These are phyloP conservation scores for Penaeus chinensis DNA, from an alignment of 1,140 invertebrate genomes.

Conservation along the genomic window DNA sequence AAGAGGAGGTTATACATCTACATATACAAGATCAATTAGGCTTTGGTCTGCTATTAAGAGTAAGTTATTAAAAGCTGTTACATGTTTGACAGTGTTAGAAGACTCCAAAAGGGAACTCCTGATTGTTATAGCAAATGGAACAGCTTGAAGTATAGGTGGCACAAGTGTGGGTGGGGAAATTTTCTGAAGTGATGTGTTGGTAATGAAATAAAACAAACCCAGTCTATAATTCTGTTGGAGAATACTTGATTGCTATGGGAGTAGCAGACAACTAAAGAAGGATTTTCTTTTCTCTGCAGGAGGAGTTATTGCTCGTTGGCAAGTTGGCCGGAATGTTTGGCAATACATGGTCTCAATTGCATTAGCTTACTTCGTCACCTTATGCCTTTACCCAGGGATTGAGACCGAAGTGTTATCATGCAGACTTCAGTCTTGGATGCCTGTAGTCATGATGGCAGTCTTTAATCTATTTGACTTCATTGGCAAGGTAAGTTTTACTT, in stretches of 20 bases:
- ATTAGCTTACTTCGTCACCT: slow-evolving; percentile 86
- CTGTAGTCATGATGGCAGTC: slow-evolving; percentile 87
- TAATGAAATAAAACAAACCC: too few relatives aligned
- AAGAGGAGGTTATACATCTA: slow-evolving; percentile 49
- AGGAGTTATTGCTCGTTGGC: slow-evolving; percentile 77
- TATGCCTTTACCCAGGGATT: slow-evolving; percentile 90
- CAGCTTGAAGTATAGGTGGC: too few relatives aligned
- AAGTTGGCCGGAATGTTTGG: slow-evolving; percentile 84
- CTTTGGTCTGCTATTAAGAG: slow-evolving; percentile 51
- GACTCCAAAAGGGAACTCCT: too few relatives aligned
- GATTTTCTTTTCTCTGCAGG: slow-evolving; percentile 70
- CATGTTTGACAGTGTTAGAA: too few relatives aligned
- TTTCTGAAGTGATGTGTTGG: too few relatives aligned
- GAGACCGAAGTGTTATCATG: slow-evolving; percentile 88
- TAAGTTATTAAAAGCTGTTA: slow-evolving; percentile 6
- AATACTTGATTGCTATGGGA: too few relatives aligned
- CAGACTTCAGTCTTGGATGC: slow-evolving; percentile 87
- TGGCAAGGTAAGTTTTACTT: slow-evolving; percentile 76
- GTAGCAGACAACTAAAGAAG: too few relatives aligned
- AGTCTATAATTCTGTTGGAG: too few relatives aligned
- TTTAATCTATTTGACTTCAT: slow-evolving; percentile 89
- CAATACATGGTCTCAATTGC: slow-evolving; percentile 90
- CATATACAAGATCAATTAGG: slow-evolving; percentile 51
- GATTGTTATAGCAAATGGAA: too few relatives aligned
- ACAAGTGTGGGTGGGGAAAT: too few relatives aligned